Percentiles rank a stretch among this genome's conserved stretches.
Evolutionary conservation across 2,113 vertebrate species (phyloP).

Genomic region (Burhinus oedicnemus): DNA sequence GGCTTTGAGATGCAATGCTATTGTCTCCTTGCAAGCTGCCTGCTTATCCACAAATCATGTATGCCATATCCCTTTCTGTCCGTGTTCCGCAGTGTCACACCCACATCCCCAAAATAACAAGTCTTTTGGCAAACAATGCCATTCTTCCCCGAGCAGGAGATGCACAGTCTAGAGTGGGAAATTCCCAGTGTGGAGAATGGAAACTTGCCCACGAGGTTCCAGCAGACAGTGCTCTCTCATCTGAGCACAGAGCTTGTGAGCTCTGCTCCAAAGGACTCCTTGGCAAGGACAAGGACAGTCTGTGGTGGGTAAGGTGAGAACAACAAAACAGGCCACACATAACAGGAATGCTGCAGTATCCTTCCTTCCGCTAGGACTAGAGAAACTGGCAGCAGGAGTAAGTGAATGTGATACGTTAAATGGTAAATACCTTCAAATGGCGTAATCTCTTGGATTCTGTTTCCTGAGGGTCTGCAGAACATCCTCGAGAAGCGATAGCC

Average conservation of each 20-base stretch:
- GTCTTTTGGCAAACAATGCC: neutral
- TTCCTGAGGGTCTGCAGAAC: slow-evolving; percentile 91
- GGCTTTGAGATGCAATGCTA: neutral
- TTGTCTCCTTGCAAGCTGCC: neutral
- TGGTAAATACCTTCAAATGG: slow-evolving; percentile 52
- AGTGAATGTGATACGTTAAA: neutral
- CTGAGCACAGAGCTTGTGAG: neutral
- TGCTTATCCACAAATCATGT: neutral
- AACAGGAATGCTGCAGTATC: neutral
- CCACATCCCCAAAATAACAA: neutral
- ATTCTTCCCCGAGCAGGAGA: neutral
- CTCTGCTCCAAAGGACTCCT: neutral
- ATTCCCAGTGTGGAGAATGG: neutral
- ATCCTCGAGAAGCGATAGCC: slow-evolving; percentile 91
- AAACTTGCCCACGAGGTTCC: neutral
- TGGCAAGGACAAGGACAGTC: neutral
- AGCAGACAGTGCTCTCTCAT: neutral
- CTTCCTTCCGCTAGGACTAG: neutral
- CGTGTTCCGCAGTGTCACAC: neutral
- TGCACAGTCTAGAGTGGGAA: neutral
- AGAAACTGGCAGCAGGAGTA: neutral
- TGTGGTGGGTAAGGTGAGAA: neutral
- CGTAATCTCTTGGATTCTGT: slow-evolving; percentile 75
- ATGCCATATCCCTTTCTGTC: neutral
- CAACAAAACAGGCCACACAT: neutral